A percentile compares a stretch with the other conserved stretches of the same genome.
Evolutionary conservation across 2,888 invertebrate genomes (phyloP).

Genomic region (Cataglyphis livida): DNA sequence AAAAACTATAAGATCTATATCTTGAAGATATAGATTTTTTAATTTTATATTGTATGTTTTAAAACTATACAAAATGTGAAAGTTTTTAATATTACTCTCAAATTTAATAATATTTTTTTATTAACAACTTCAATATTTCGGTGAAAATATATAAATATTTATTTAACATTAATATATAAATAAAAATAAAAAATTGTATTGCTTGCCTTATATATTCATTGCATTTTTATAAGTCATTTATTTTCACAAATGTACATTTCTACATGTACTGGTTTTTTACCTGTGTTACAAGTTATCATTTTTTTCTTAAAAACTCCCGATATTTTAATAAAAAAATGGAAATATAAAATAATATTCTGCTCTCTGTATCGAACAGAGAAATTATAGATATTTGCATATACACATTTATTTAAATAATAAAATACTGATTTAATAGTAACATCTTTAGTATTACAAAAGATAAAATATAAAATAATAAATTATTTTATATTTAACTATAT

Average conservation of each 20-base stretch:
- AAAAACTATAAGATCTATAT: too few species aligned
- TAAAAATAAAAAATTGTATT: not conserved
- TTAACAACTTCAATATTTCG: not conserved
- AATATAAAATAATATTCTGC: not conserved
- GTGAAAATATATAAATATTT: not conserved
- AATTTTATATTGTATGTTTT: too few species aligned
- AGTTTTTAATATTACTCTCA: too few species aligned
- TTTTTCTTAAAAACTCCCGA: too few species aligned
- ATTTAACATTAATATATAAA: too few species aligned
- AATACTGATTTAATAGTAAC: not conserved
- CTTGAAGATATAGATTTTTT: too few species aligned
- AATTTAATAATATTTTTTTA: not conserved
- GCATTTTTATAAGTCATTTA: conserved; percentile 14
- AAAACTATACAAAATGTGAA: not conserved
- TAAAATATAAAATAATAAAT: not conserved
- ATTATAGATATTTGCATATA: not conserved
- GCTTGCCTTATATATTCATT: not conserved
- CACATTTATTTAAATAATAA: conserved; percentile 6
- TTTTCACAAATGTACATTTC: too few species aligned
- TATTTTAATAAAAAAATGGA: too few species aligned
- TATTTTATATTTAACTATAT: not conserved
- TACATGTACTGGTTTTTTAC: not conserved
- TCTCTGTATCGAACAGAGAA: not conserved
- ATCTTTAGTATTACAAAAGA: not conserved
- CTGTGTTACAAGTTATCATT: too few species aligned